Conservation (phyloP, 2,113 vertebrate species). For the Vidua chalybeata region DNA sequence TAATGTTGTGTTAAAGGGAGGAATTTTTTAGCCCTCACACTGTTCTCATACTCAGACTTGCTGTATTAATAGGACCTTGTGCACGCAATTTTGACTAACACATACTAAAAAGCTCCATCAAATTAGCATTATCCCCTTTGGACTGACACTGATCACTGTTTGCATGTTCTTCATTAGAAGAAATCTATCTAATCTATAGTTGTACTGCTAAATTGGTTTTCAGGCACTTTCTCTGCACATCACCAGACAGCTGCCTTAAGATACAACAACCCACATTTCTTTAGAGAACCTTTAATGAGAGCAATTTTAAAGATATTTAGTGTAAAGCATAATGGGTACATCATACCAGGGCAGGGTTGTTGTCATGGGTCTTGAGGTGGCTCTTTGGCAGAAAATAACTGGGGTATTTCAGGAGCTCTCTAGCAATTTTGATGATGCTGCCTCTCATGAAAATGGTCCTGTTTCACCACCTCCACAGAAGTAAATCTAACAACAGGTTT, state of each 20-base stretch:
- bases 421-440: not conserved
- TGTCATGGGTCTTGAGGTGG: not conserved
- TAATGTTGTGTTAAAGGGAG: not conserved
- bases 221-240: not conserved
- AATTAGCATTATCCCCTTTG: not conserved
- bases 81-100: not conserved
- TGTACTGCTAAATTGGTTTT: not conserved
- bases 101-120: not conserved
- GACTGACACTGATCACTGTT: not conserved
- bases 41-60: not conserved
- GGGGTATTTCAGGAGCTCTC: not conserved
- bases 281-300: not conserved
- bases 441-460: not conserved
- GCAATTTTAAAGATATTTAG: not conserved
- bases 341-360: not conserved
- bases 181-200: not conserved
- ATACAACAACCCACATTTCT: not conserved
- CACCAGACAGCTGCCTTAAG: not conserved
- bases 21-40: not conserved
- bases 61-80: not conserved
- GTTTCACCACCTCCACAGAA: not conserved
- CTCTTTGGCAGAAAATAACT: not conserved
- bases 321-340: not conserved
- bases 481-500: not conserved
- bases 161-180: not conserved